A percentile compares a stretch with the other conserved stretches of the same genome.
Evolutionary conservation across 2,113 vertebrate species (phyloP).

Genomic region (Epinephelus lanceolatus): DNA sequence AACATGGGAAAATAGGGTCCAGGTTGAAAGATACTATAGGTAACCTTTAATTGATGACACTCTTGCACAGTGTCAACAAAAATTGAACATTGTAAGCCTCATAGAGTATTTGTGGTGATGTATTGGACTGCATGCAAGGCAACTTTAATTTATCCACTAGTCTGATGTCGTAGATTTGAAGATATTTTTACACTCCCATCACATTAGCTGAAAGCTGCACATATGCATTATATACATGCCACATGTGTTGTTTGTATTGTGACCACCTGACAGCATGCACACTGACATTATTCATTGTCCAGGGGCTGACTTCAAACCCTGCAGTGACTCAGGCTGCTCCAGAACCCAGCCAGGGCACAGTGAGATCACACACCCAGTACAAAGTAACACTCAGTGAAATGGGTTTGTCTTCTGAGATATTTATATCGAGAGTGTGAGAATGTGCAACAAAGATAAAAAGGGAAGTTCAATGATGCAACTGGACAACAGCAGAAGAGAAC

Average conservation of each 20-base stretch:
- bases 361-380: neutral
- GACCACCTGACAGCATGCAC: neutral
- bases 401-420: too few species aligned
- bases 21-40: too few species aligned
- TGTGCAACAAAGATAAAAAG: neutral
- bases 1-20: too few species aligned
- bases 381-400: neutral
- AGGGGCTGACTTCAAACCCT: neutral
- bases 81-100: neutral
- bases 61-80: too few species aligned
- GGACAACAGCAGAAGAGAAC: neutral
- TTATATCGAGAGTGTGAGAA: neutral
- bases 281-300: neutral
- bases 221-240: too few species aligned
- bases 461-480: neutral
- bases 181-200: too few species aligned
- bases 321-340: neutral
- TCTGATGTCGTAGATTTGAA: neutral
- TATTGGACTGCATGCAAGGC: neutral
- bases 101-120: neutral
- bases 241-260: neutral
- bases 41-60: too few species aligned
- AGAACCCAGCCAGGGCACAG: neutral
- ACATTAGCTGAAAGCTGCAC: neutral
- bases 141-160: neutral